Percentiles rank a stretch among this genome's conserved stretches.
Conservation (phyloP, 2,888 invertebrate genomes). For the Holacanthella duospinosa region DNA sequence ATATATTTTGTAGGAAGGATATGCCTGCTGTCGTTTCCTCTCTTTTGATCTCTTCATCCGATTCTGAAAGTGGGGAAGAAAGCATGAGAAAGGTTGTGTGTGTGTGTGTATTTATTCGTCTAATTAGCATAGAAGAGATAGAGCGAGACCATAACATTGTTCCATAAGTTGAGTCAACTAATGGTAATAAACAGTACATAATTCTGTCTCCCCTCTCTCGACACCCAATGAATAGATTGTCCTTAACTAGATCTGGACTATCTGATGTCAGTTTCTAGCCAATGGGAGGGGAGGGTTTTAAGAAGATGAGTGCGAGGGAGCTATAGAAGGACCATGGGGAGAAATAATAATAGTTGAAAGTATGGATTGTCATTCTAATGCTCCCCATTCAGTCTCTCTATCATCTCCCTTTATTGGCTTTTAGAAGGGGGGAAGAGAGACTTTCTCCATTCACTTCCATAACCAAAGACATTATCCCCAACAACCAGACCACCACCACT, state of each 20-base stretch:
- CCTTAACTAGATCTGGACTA: background rate
- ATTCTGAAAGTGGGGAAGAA: too few relatives aligned
- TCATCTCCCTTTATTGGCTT: constrained; percentile 3
- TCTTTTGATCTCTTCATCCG: too few relatives aligned
- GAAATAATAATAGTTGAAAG: background rate
- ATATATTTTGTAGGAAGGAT: too few relatives aligned
- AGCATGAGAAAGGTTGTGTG: background rate
- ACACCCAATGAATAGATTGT: background rate
- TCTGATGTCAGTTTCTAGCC: too few relatives aligned
- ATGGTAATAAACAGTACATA: background rate
- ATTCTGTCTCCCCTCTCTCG: background rate
- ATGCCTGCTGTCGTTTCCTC: too few relatives aligned
- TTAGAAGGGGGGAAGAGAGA: background rate
- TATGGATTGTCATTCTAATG: background rate
- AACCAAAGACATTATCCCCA: too few relatives aligned
- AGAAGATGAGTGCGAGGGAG: too few relatives aligned
- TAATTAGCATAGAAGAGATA: background rate
- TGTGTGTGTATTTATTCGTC: background rate
- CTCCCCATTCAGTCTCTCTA: background rate
- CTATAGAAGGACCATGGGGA: background rate
- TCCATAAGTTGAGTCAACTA: background rate
- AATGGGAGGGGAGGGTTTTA: background rate
- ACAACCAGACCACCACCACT: background rate
- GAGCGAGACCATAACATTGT: background rate
- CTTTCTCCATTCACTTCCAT: too few relatives aligned